Conservation (phyloP, 2,113 vertebrate genomes). For the Xyrauchen texanus region DNA sequence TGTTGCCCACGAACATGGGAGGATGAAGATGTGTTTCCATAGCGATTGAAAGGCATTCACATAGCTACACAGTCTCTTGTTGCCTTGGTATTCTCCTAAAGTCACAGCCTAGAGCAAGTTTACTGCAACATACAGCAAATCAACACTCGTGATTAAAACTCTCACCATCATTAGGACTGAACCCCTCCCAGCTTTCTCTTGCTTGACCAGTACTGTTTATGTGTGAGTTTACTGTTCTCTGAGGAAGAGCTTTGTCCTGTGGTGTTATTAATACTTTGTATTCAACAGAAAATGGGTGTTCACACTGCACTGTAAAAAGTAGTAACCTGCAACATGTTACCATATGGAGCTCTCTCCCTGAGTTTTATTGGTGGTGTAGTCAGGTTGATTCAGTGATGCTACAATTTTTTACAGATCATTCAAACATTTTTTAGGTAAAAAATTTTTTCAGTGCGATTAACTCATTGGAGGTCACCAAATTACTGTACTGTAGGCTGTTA, state of each 20-base stretch:
- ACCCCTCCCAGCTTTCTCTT: slow-evolving; percentile 31
- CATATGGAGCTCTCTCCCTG: too few relatives aligned
- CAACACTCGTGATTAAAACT: slow-evolving; percentile 13
- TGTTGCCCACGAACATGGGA: slow-evolving; percentile 56
- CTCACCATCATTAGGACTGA: background rate
- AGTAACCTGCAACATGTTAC: too few relatives aligned
- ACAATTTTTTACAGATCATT: too few relatives aligned
- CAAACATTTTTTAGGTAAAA: too few relatives aligned
- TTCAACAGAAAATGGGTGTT: too few relatives aligned
- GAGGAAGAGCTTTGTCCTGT: slow-evolving; percentile 31
- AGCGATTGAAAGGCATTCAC: slow-evolving; percentile 65
- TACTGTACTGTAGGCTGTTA: too few relatives aligned
- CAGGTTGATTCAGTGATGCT: too few relatives aligned
- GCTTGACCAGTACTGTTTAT: slow-evolving; percentile 16
- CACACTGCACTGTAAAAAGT: too few relatives aligned
- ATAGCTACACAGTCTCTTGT: slow-evolving; percentile 55
- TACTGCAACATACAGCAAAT: slow-evolving; percentile 6
- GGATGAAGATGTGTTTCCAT: slow-evolving; percentile 56
- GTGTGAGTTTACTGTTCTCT: slow-evolving; percentile 14
- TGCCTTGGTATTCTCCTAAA: slow-evolving; percentile 38
- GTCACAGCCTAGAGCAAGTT: slow-evolving; percentile 16
- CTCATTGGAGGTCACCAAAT: too few relatives aligned
- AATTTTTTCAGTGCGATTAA: too few relatives aligned
- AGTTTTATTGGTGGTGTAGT: too few relatives aligned
- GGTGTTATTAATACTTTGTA: slow-evolving; percentile 45